phyloP scores from a whole-genome alignment of 2,113 vertebrate genomes.

The Toxotes jaculatrix region DNA sequence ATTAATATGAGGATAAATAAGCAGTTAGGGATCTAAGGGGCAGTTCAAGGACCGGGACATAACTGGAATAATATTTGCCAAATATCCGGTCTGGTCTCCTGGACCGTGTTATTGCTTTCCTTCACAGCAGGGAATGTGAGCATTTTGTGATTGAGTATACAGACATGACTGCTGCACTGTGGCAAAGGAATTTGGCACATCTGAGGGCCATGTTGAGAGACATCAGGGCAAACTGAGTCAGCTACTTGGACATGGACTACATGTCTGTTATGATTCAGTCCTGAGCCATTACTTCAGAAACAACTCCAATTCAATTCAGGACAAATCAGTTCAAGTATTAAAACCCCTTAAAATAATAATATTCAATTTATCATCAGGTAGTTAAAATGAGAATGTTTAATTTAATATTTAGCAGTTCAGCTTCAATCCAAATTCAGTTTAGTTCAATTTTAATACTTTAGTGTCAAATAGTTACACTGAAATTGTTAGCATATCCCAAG shows the following conservation, averaged over 20 bases:
- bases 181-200: constrained; percentile 56
- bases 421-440: no score
- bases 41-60: constrained; percentile 60
- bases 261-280: background rate
- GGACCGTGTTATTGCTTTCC: constrained; percentile 30
- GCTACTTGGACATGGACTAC: background rate
- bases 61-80: constrained; percentile 68
- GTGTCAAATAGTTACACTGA: no score
- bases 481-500: no score
- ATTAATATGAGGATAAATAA: constrained; percentile 70
- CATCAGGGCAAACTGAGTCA: constrained; percentile 36
- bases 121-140: constrained; percentile 46
- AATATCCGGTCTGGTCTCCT: constrained; percentile 45
- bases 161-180: constrained; percentile 29
- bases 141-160: constrained; percentile 25
- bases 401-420: no score
- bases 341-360: no score
- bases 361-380: no score
- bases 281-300: no score
- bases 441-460: no score
- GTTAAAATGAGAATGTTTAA: no score
- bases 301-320: no score
- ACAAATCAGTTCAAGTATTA: no score
- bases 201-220: constrained; percentile 35
- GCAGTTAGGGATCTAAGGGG: constrained; percentile 22